Base-by-base conservation (phyloP, 2,888 invertebrate genomes). In the Apamea epomidion region DNA sequence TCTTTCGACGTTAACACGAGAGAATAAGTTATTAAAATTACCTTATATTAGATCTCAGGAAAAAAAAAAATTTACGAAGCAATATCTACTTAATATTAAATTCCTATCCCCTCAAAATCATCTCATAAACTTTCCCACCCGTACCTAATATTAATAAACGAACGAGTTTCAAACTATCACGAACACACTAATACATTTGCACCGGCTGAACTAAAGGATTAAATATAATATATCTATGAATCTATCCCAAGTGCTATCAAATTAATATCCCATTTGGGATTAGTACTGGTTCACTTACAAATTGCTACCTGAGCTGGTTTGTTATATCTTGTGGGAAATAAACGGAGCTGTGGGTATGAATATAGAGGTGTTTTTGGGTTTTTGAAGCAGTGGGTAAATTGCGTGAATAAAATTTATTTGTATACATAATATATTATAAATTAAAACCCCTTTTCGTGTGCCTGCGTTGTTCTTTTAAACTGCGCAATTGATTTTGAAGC, bases 231-330 rank as follows among this genome's bases (percentile, higher is more conserved):
- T 83, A 68, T 72, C 67, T 74, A 80, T 81, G 83, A 74, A 85
- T 80, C 69, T 73, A 70, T 76, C 79, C 73, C 70, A 51, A 76
- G 74, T 76, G 76, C 70, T 78, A 87, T 88, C 87, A 86, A 88
- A 87, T 89, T 89, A 87, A 88, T 89, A 82, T 88, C 88, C 82
- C 88, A 88, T 89, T 86, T 82, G 79, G 89, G 87, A 88, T 89
- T 88, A 87, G 29, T 45, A 75, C 54, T 74, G 82, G 76, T 80
- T 83, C 74, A 51, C 74, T 81, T 75, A 79, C 85, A 83, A 78
- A 83, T 88, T 88, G 78, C 78, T 82, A 83, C 87, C 81, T 86
- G 87, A 82, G 69, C 68, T 48, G 71, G 58, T 71, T 58, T 37
- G 75, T 51, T 65, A 25, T 62, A 72, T 75, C 76, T 77, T 74